phyloP scores from a whole-genome alignment of 2,113 vertebrate genomes.

The Platysteira castanea region DNA sequence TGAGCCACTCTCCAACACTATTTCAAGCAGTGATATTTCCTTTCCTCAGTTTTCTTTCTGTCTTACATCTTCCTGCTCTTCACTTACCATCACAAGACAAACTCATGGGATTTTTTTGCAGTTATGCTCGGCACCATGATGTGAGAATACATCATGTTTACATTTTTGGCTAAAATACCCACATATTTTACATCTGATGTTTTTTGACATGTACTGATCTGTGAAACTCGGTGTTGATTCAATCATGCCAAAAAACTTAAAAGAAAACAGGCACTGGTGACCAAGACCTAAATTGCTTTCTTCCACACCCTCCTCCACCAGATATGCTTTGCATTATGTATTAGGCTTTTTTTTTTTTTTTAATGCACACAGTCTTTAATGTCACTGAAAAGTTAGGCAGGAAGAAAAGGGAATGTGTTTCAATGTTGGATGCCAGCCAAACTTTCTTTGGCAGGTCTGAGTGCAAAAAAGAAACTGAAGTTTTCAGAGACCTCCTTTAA shows the following conservation, averaged over 20 bases:
- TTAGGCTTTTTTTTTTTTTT: neutral
- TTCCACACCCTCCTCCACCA: neutral
- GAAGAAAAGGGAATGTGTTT: neutral
- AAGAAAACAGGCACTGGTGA: neutral
- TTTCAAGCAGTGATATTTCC: neutral
- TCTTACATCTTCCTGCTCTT: neutral
- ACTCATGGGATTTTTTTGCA: neutral
- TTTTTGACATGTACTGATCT: neutral
- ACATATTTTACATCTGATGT: neutral
- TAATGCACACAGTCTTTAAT: neutral
- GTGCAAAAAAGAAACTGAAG: neutral
- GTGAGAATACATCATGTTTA: neutral
- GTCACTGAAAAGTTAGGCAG: neutral
- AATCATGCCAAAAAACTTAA: neutral
- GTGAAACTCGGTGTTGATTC: neutral
- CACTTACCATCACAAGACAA: neutral
- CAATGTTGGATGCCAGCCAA: neutral
- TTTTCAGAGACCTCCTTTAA: conserved; percentile 1
- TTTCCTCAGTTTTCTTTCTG: neutral
- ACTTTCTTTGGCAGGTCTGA: neutral
- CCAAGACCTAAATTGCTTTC: neutral
- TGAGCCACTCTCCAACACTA: neutral
- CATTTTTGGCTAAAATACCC: neutral
- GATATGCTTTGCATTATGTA: neutral
- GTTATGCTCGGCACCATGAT: neutral